These are phyloP conservation scores for Caranx ignobilis DNA, from an alignment of 2,113 vertebrate genomes.

Conservation along the genomic window DNA sequence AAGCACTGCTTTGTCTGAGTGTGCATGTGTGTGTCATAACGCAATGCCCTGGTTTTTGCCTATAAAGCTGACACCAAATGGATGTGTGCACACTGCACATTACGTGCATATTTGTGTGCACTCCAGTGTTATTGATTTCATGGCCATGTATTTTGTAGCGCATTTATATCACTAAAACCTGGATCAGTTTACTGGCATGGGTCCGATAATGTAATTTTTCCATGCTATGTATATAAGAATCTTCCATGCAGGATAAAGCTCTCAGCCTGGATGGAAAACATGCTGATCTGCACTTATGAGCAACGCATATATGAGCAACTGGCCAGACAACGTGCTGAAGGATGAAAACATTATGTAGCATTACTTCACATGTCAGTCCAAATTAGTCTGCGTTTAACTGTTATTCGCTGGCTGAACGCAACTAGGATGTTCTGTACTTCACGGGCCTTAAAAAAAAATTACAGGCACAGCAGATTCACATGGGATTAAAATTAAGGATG, in stretches of 20 bases:
- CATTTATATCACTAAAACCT: slow-evolving; percentile 18
- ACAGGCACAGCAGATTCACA: slow-evolving; percentile 21
- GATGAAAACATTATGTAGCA: slow-evolving; percentile 25
- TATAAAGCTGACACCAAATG: neutral
- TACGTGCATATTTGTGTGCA: neutral
- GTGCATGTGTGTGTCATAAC: no score
- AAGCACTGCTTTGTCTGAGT: no score
- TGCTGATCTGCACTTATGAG: slow-evolving; percentile 34
- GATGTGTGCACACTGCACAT: neutral
- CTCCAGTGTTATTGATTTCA: slow-evolving; percentile 3
- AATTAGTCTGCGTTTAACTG: slow-evolving; percentile 23
- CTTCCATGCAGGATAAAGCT: slow-evolving; percentile 10
- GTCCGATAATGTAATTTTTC: slow-evolving; percentile 11
- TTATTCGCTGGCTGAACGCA: slow-evolving; percentile 25
- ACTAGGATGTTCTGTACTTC: slow-evolving; percentile 5
- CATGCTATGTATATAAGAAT: neutral
- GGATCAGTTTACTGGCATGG: neutral
- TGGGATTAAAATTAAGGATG: slow-evolving; percentile 30
- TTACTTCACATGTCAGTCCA: slow-evolving; percentile 18
- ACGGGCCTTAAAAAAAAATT: slow-evolving; percentile 12
- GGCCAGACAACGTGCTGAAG: slow-evolving; percentile 43
- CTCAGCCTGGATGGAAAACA: slow-evolving; percentile 1
- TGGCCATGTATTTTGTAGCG: slow-evolving; percentile 25
- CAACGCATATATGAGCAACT: slow-evolving; percentile 38
- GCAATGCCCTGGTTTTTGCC: neutral